Percentiles rank a stretch among this genome's conserved stretches.
Evolutionary conservation across 2,113 vertebrate species (phyloP).

Genomic region (Sisor rabdophorus): DNA sequence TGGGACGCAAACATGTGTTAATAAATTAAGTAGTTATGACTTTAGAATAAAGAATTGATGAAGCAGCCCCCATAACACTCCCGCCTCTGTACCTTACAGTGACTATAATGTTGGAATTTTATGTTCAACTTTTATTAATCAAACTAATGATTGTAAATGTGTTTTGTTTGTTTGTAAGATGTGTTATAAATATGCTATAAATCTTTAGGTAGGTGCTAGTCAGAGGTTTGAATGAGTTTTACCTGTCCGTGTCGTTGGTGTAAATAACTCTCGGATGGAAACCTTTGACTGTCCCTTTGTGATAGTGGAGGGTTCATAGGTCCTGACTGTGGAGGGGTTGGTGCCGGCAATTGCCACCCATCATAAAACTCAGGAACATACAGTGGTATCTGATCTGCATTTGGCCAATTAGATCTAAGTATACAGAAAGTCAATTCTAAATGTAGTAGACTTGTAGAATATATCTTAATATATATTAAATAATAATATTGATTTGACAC

Average conservation of each 20-base stretch:
- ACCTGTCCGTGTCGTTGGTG: constrained; percentile 48
- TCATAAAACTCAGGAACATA: constrained; percentile 76
- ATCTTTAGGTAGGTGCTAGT: background rate
- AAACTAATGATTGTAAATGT: too few relatives aligned
- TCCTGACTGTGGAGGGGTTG: background rate
- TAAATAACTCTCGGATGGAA: background rate
- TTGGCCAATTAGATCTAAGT: constrained; percentile 65
- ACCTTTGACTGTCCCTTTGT: constrained; percentile 57
- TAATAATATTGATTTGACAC: background rate
- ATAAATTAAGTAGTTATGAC: too few relatives aligned
- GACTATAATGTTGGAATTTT: too few relatives aligned
- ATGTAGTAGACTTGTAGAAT: too few relatives aligned
- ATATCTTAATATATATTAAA: too few relatives aligned
- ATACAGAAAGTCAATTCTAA: background rate
- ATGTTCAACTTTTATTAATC: too few relatives aligned
- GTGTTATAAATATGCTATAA: background rate
- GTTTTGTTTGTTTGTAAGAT: too few relatives aligned
- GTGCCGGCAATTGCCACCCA: constrained; percentile 69
- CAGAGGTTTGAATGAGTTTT: background rate
- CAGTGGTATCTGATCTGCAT: constrained; percentile 52
- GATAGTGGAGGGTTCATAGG: constrained; percentile 21
- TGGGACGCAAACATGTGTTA: too few relatives aligned
- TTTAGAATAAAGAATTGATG: too few relatives aligned
- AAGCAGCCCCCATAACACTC: too few relatives aligned
- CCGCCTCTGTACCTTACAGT: too few relatives aligned